Evolutionary conservation across 2,797 vertebrate genomes (phyloP).

Genomic region (Phyllotis vaccarum): DNA sequence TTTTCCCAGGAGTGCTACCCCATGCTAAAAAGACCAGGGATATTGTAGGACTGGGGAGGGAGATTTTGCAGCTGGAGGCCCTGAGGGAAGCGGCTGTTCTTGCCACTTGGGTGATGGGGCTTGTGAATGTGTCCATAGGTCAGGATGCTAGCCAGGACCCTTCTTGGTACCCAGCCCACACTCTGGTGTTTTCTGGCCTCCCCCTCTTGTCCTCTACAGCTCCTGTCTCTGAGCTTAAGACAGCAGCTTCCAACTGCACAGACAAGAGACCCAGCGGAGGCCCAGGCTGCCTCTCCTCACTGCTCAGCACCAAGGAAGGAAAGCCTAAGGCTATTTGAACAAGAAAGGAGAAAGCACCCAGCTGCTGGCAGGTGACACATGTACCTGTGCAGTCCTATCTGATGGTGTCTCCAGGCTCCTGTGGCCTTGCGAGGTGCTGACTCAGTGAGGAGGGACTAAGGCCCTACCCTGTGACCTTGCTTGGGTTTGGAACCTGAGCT

Average conservation of each 20-base stretch:
- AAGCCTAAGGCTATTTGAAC: not conserved
- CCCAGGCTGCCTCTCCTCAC: not conserved
- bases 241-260: not conserved
- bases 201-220: not conserved
- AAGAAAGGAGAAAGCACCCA: not conserved
- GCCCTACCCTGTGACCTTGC: not conserved
- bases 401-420: not conserved
- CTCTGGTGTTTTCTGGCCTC: not conserved
- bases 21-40: too few species aligned
- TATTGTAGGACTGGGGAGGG: fast-evolving
- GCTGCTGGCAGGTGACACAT: not conserved
- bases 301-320: not conserved
- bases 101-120: too few species aligned
- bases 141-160: not conserved
- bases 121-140: not conserved
- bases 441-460: not conserved
- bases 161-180: not conserved
- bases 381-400: not conserved
- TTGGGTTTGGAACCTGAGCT: constrained; percentile 13
- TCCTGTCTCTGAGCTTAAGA: not conserved
- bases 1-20: not conserved
- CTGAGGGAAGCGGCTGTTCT: not conserved
- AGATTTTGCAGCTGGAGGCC: too few species aligned
- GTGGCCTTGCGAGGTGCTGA: not conserved
- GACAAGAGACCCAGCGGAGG: too few species aligned